Evolutionary conservation across 2,888 invertebrate genomes (phyloP).

Genomic region (Choreutis nemorana): DNA sequence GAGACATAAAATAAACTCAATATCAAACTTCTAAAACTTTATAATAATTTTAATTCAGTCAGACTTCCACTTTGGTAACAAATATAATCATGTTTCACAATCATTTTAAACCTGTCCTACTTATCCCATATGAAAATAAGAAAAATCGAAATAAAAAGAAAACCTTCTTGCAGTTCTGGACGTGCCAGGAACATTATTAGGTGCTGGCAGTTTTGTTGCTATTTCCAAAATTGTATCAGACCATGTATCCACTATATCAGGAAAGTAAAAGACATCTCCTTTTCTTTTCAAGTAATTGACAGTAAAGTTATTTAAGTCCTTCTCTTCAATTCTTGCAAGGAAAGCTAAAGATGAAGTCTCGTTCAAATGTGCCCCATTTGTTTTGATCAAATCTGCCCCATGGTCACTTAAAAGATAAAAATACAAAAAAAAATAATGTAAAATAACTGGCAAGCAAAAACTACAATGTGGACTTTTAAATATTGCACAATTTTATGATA

Average conservation of each 20-base stretch:
- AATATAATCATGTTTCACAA: constrained; percentile 1
- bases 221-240: no score
- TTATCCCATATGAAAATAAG: constrained; percentile 1
- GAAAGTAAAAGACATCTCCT: neutral
- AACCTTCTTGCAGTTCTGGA: constrained; percentile 1
- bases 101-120: neutral
- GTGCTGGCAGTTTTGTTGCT: constrained; percentile 1
- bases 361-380: no score
- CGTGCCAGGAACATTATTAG: constrained; percentile 2
- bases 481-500: no score
- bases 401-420: no score
- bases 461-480: no score
- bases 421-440: no score
- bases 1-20: no score
- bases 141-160: constrained; percentile 1
- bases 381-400: no score
- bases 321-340: constrained; percentile 1
- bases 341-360: neutral
- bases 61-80: neutral
- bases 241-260: no score
- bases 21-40: no score
- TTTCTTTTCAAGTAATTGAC: constrained; percentile 1
- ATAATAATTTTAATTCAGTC: no score
- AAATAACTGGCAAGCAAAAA: no score
- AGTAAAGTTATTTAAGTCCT: constrained; percentile 2